Conservation (phyloP, 2,797 vertebrate species). For the Lophotriccus pileatus region DNA sequence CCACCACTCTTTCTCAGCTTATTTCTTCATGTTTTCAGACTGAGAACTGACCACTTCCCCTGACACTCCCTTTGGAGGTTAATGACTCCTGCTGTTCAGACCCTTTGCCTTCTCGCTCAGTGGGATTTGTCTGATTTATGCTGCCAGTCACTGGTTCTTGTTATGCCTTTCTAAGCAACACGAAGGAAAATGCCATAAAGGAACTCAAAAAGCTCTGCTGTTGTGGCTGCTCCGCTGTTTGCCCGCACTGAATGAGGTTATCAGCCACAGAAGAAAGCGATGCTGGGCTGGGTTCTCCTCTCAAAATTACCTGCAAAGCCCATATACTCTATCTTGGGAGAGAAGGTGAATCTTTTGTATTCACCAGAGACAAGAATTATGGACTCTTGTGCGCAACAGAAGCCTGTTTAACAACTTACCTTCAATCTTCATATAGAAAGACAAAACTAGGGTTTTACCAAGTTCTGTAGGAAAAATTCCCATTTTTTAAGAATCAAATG, state of each 20-base stretch:
- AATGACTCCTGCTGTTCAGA: not conserved
- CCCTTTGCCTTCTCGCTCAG: not conserved
- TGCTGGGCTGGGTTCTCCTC: not conserved
- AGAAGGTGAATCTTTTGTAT: not conserved
- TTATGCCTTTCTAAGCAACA: not conserved
- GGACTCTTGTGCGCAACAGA: not conserved
- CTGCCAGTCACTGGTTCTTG: not conserved
- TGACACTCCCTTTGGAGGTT: not conserved
- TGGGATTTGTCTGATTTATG: not conserved
- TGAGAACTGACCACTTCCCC: not conserved
- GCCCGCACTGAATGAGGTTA: fast-evolving
- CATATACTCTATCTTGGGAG: not conserved
- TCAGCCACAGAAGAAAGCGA: not conserved
- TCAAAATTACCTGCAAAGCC: not conserved
- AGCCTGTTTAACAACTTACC: not conserved
- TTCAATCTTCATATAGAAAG: not conserved
- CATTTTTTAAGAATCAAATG: not conserved
- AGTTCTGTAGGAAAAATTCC: not conserved
- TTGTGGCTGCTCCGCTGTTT: not conserved
- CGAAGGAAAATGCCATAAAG: not conserved
- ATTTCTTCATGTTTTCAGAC: not conserved
- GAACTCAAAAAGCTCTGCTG: fast-evolving
- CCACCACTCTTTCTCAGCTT: not conserved
- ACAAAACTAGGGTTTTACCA: not conserved
- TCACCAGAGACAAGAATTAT: not conserved